A percentile compares a stretch with the other conserved stretches of the same genome.
Conservation (phyloP, 2,113 vertebrate genomes). For the Dascyllus trimaculatus region DNA sequence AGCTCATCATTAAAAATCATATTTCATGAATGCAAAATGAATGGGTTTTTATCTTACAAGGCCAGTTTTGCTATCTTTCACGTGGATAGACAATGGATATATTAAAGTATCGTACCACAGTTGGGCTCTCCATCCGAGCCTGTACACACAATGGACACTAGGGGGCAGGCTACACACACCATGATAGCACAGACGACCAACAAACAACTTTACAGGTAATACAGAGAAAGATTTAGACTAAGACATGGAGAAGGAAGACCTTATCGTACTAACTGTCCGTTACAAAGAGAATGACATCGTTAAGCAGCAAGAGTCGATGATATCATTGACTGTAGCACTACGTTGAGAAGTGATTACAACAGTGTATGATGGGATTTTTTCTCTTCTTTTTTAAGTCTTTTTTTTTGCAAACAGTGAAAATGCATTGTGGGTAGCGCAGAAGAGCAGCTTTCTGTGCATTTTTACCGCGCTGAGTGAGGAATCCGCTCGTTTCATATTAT, state of each 20-base stretch:
- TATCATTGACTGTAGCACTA: slow-evolving; percentile 35
- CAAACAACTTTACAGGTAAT: slow-evolving; percentile 57
- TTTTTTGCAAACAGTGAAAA: slow-evolving; percentile 47
- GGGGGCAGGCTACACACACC: slow-evolving; percentile 67
- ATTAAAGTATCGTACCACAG: slow-evolving; percentile 52
- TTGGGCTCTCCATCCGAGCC: slow-evolving; percentile 35
- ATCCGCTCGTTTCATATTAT: slow-evolving; percentile 41
- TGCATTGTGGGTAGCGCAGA: slow-evolving; percentile 42
- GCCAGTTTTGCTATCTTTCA: slow-evolving; percentile 53
- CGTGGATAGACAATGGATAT: slow-evolving; percentile 48
- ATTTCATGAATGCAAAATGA: slow-evolving; percentile 46
- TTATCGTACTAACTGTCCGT: slow-evolving; percentile 47
- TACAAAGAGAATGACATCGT: slow-evolving; percentile 58
- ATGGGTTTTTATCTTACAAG: slow-evolving; percentile 63
- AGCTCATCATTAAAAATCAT: slow-evolving; percentile 32
- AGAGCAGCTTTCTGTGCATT: slow-evolving; percentile 25
- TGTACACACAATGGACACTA: slow-evolving; percentile 70
- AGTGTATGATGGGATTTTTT: slow-evolving; percentile 38
- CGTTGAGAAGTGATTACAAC: slow-evolving; percentile 40
- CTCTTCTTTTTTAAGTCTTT: slow-evolving; percentile 3
- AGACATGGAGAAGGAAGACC: slow-evolving; percentile 68
- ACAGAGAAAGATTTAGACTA: slow-evolving; percentile 52
- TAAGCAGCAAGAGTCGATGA: slow-evolving; percentile 69
- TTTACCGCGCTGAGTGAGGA: slow-evolving; percentile 19
- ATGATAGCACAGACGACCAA: slow-evolving; percentile 61